Percentiles rank a stretch among this genome's conserved stretches.
These are phyloP conservation scores for Arizona elegans DNA, from an alignment of 2,113 vertebrate species.

Conservation along the genomic window DNA sequence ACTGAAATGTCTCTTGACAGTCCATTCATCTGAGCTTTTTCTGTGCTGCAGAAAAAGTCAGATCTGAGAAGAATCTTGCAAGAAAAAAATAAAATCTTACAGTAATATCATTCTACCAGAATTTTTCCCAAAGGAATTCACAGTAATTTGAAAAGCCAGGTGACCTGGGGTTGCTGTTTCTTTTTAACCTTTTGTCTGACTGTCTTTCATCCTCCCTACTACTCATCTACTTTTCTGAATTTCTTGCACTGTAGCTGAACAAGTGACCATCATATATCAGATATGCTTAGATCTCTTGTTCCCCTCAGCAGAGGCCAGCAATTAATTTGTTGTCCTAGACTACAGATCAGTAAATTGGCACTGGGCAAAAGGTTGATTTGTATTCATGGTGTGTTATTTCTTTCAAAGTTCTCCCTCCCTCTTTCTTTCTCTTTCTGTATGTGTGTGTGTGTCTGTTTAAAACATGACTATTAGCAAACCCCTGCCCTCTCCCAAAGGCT, in stretches of 20 bases:
- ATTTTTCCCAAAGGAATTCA: constrained; percentile 19
- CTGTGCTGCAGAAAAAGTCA: not conserved
- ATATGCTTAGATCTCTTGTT: constrained; percentile 53
- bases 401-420: constrained; percentile 38
- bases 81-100: not conserved
- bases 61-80: not conserved
- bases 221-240: constrained; percentile 37
- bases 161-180: constrained; percentile 28
- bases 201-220: constrained; percentile 20
- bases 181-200: constrained; percentile 40
- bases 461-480: constrained; percentile 31
- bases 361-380: constrained; percentile 59
- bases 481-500: not conserved
- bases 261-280: constrained; percentile 53
- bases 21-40: not conserved
- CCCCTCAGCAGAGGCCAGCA: constrained; percentile 56
- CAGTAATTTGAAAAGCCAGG: constrained; percentile 68
- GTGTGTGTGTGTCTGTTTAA: constrained; percentile 9
- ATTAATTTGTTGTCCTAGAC: constrained; percentile 69
- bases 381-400: constrained; percentile 61
- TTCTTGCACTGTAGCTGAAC: constrained; percentile 52
- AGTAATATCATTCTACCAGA: constrained; percentile 39
- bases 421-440: not conserved
- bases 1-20: not conserved
- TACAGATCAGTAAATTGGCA: constrained; percentile 64